These are phyloP conservation scores for Malurus elegans DNA, from an alignment of 2,113 vertebrate genomes.

Conservation along the genomic window DNA sequence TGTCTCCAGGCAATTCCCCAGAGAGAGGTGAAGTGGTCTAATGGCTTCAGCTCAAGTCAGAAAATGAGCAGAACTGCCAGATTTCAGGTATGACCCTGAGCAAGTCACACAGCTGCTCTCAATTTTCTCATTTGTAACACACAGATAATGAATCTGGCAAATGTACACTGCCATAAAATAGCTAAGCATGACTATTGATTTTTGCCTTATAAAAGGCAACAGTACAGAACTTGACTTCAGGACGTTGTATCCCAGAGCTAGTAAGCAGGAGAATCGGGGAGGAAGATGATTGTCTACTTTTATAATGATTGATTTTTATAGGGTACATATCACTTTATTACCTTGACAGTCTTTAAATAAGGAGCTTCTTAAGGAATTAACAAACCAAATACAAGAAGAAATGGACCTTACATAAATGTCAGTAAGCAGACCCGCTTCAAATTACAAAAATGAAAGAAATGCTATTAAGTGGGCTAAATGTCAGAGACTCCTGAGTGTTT, in stretches of 20 bases:
- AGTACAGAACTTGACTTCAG: background rate
- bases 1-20: rapidly evolving
- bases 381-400: conserved; percentile 9
- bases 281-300: background rate
- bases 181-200: background rate
- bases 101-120: background rate
- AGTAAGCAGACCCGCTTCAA: background rate
- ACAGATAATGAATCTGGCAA: background rate
- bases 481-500: background rate
- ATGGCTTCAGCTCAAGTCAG: background rate
- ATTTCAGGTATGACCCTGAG: background rate
- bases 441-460: background rate
- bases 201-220: background rate
- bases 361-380: background rate
- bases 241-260: background rate
- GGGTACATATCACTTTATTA: background rate
- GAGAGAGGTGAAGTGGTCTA: background rate
- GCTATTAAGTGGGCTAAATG: background rate
- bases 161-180: background rate
- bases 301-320: background rate
- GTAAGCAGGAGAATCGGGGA: background rate
- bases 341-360: background rate
- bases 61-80: background rate
- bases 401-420: background rate
- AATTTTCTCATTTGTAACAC: background rate